These are phyloP conservation scores for Drosophila merina DNA, from an alignment of 2,888 invertebrate genomes.

Conservation along the genomic window DNA sequence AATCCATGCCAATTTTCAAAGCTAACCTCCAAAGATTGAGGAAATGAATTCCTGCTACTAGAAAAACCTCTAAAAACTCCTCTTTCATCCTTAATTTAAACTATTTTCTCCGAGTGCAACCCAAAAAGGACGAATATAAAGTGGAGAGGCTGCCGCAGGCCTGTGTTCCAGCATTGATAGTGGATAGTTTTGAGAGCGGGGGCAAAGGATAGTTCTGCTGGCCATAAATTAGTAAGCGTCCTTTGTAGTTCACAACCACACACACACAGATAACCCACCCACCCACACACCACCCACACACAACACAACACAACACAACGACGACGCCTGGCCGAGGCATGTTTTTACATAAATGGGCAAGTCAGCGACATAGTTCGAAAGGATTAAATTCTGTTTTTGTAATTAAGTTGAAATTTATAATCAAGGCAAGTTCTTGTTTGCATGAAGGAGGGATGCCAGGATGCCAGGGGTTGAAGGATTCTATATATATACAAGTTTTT, in stretches of 20 bases:
- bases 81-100: no score
- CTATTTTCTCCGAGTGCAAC: slow-evolving; percentile 45
- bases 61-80: no score
- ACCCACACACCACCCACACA: slow-evolving; percentile 24
- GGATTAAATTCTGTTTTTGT: slow-evolving; percentile 80
- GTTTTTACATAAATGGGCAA: slow-evolving; percentile 34
- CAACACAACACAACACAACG: neutral
- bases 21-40: no score
- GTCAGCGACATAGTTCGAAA: slow-evolving; percentile 73
- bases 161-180: slow-evolving; percentile 9
- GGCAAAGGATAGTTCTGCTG: slow-evolving; percentile 67
- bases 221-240: slow-evolving; percentile 67
- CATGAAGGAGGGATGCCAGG: slow-evolving; percentile 7
- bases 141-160: slow-evolving; percentile 15
- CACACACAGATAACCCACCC: slow-evolving; percentile 15
- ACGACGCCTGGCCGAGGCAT: neutral
- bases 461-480: neutral
- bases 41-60: no score
- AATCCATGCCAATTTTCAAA: no score
- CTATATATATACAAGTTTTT: slow-evolving; percentile 11
- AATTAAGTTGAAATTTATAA: slow-evolving; percentile 81
- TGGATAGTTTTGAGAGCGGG: slow-evolving; percentile 18
- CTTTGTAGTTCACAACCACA: slow-evolving; percentile 33
- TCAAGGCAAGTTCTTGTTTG: slow-evolving; percentile 68
- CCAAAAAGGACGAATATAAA: neutral